Evolutionary conservation across 1,140 invertebrate species (phyloP).

Genomic region (Euura saliciscinereae): DNA sequence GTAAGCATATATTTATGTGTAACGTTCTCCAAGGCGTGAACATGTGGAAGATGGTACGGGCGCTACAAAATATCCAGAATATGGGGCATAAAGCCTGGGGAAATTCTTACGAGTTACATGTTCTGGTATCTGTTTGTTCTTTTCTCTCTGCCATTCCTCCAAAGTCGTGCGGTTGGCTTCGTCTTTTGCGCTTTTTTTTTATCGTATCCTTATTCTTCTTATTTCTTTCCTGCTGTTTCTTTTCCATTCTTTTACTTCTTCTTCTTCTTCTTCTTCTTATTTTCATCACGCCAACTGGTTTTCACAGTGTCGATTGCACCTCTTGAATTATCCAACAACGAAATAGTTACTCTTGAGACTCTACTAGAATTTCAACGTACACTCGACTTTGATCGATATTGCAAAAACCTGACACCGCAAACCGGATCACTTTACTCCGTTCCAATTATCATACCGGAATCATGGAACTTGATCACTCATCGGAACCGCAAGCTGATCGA

Average conservation of each 20-base stretch:
- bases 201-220: neutral
- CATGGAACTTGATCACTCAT: too few relatives aligned
- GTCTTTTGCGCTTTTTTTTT: neutral
- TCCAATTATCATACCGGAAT: too few relatives aligned
- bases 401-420: neutral
- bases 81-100: neutral
- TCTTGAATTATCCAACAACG: neutral
- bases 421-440: neutral
- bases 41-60: neutral
- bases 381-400: neutral
- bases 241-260: neutral
- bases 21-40: neutral
- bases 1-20: neutral
- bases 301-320: neutral
- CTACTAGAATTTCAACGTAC: neutral
- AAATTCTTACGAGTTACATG: conserved; percentile 4
- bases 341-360: neutral
- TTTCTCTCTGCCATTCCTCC: neutral
- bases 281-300: neutral
- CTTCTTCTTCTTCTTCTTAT: conserved; percentile 3
- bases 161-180: neutral
- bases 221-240: neutral
- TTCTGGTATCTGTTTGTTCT: neutral
- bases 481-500: too few relatives aligned
- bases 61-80: conserved; percentile 7